Base-by-base conservation (phyloP, 2,113 vertebrate genomes). In the Etheostoma spectabile region DNA sequence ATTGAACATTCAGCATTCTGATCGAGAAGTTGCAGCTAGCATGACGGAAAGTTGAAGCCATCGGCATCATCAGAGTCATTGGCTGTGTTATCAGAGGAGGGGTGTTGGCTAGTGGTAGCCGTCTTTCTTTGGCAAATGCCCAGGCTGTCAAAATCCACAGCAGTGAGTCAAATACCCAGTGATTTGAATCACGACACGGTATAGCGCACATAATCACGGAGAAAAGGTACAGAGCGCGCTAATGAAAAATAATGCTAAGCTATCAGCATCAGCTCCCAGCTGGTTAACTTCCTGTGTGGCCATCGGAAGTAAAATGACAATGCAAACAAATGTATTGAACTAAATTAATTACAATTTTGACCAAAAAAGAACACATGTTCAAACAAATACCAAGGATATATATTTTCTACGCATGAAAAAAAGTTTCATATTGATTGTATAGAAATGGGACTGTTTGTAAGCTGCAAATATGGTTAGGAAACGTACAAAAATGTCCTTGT, bases 401-500 rank as follows among this genome's bases (percentile, higher is more conserved):
- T 52, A 33, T 22, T 57, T 45, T 71, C 14, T 45, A 5, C 6
- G 24, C 24, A n/a, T 3, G 10, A 46, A 30, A 27, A 15, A 49
- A 49, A 13, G 2, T 30, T 72, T 57, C 5, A 35, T 12, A 14
- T 14, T 2, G 8, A 19, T 27, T 45, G 16, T 30, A 30, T 12
- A 11, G 16, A 73, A 38, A 45, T 11, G 3, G 6, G 24, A 33
- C 49, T 3, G 55, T 61, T 46, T 66, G 22, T 46, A 38, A 27
- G 16, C 55, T 38, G 12, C 6, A 55, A 49, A 59, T 18, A 24
- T 45, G 12, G 24, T 67, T 13, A 53, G 6, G 14, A 76, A 13
- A 65, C 8, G 1, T 33, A 76, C 67, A 72, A 42, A 42, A 45
- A 12, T 2, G 18, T 55, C 72, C 61, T 15, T 71, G 64, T 81